Evolutionary conservation across 23 tunicate species (phyloP).

Genomic region (Oikopleura albicans): DNA sequence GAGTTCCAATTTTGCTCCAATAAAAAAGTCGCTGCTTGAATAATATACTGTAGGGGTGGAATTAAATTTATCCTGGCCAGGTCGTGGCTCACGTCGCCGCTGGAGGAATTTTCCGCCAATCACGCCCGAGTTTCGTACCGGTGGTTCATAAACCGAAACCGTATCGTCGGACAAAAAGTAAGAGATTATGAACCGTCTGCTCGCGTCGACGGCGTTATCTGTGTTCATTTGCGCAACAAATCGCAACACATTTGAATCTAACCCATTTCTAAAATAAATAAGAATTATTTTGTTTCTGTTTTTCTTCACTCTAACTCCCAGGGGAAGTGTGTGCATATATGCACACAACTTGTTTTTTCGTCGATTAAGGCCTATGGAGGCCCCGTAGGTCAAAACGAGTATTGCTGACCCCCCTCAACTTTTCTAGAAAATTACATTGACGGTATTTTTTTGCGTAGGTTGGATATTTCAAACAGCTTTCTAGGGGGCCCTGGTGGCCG

Average conservation of each 20-base stretch:
- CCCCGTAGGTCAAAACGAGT: no score
- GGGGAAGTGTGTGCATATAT: no score
- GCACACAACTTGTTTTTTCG: no score
- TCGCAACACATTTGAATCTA: slow-evolving; percentile 64
- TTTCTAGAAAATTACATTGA: no score
- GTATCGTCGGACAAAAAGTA: slow-evolving; percentile 90
- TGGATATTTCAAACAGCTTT: no score
- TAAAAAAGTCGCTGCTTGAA: slow-evolving; percentile 42
- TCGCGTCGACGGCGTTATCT: slow-evolving; percentile 52
- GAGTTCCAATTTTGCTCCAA: slow-evolving; percentile 58
- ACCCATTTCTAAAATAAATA: slow-evolving; percentile 30
- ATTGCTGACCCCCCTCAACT: no score
- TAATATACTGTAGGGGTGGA: slow-evolving; percentile 53
- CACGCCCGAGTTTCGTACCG: slow-evolving; percentile 73
- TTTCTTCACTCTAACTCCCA: background rate
- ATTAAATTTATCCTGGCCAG: slow-evolving; percentile 40
- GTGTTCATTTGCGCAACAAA: slow-evolving; percentile 74
- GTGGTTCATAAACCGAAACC: slow-evolving; percentile 68
- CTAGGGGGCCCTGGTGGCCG: no score
- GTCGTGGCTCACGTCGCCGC: slow-evolving; percentile 48
- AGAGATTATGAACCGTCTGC: slow-evolving; percentile 69
- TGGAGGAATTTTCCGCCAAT: slow-evolving; percentile 83
- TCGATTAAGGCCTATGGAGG: no score
- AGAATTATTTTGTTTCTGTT: background rate
- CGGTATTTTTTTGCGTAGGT: no score